Evolutionary conservation across 2,113 vertebrate genomes (phyloP).

Genomic region (Stercorarius parasiticus): DNA sequence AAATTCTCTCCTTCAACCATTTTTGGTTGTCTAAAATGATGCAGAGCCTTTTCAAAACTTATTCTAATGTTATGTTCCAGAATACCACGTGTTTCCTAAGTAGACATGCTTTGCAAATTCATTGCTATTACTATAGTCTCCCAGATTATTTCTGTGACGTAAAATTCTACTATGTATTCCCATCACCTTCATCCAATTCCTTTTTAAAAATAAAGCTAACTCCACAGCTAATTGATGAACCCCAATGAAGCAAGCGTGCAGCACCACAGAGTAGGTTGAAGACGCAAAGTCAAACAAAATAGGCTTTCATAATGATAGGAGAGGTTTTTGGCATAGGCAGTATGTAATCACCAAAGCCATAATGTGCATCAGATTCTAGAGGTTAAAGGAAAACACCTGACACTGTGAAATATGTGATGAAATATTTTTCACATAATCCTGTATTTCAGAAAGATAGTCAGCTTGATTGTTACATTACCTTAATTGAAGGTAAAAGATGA

Average conservation of each 20-base stretch:
- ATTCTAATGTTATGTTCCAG: background rate
- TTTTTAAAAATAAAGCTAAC: background rate
- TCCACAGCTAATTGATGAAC: background rate
- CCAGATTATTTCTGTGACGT: background rate
- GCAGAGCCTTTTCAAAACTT: background rate
- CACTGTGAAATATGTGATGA: background rate
- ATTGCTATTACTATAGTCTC: background rate
- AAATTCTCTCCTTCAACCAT: background rate
- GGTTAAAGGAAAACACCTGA: slow-evolving; percentile 12
- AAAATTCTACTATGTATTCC: background rate
- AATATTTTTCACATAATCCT: background rate
- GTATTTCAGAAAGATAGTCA: background rate
- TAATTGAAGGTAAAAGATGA: slow-evolving; percentile 36
- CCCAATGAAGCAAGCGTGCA: background rate
- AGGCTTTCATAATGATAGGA: background rate
- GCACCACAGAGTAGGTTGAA: background rate
- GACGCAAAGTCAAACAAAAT: slow-evolving; percentile 7
- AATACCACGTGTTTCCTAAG: background rate
- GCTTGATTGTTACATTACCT: slow-evolving; percentile 17
- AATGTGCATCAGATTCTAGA: background rate
- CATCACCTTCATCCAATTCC: background rate
- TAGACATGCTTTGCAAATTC: background rate
- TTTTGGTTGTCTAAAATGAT: background rate
- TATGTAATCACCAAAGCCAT: slow-evolving; percentile 16
- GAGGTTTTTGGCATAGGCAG: slow-evolving; percentile 43